phyloP scores from a whole-genome alignment of 2,888 invertebrate species.

The Ommatoiulus sabulosus region DNA sequence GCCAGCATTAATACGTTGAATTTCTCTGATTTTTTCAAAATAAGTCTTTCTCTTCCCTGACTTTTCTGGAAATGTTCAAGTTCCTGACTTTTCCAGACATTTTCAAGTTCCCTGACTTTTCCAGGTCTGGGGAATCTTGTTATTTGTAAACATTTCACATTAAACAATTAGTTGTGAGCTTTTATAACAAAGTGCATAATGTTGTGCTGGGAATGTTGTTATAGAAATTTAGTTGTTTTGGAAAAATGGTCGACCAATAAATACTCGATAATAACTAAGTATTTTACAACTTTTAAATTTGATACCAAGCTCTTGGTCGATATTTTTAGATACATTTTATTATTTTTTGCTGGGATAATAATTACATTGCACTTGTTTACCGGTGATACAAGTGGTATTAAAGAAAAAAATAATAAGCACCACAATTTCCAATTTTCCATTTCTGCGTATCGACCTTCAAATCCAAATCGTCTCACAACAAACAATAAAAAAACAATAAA shows the following conservation, averaged over 20 bases:
- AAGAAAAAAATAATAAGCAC: not conserved
- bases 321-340: not conserved
- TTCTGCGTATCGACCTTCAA: not conserved
- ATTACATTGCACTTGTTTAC: not conserved
- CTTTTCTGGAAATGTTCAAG: no score
- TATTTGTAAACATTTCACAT: no score
- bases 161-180: no score
- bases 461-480: not conserved
- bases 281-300: not conserved
- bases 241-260: not conserved
- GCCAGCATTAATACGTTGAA: no score
- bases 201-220: no score
- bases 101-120: no score
- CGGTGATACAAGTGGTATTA: not conserved
- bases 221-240: no score
- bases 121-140: no score
- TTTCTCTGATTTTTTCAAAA: no score
- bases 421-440: not conserved
- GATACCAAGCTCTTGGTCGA: not conserved
- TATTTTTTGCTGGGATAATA: not conserved
- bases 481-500: not conserved
- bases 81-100: no score
- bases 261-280: not conserved
- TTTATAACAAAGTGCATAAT: no score
- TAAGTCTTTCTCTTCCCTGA: no score